phyloP scores from a whole-genome alignment of 2,888 invertebrate species.

The Ectemnius continuus region DNA sequence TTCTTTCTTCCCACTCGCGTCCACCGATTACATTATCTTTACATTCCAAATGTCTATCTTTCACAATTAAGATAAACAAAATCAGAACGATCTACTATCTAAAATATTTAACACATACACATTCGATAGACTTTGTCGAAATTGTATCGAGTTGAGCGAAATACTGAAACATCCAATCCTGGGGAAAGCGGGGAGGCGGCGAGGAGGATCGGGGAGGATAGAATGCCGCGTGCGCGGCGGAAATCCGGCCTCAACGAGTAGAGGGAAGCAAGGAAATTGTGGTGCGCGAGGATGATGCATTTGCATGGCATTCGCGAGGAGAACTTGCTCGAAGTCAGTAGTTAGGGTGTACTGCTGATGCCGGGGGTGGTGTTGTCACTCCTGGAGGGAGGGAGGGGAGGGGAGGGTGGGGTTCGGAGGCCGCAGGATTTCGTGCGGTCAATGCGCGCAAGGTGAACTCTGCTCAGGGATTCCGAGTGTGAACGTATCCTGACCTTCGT shows the following conservation, averaged over 20 bases:
- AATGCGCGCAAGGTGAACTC: conserved; percentile 41
- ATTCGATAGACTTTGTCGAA: not conserved
- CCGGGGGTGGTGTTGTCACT: conserved; percentile 10
- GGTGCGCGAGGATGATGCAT: conserved; percentile 18
- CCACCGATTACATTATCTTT: not conserved
- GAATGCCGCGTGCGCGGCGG: not conserved
- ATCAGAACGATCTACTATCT: no score
- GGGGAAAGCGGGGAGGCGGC: not conserved
- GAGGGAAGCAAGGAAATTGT: conserved; percentile 14
- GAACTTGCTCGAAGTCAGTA: conserved; percentile 44
- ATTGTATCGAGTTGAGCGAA: no score
- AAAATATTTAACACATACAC: not conserved
- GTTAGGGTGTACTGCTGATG: conserved; percentile 20
- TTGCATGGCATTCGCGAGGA: conserved; percentile 27
- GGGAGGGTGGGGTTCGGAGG: conserved; percentile 32
- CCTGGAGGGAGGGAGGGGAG: not conserved
- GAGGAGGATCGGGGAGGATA: not conserved
- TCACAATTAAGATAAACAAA: no score
- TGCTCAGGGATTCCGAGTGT: conserved; percentile 39
- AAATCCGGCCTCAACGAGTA: conserved; percentile 12
- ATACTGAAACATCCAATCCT: no score
- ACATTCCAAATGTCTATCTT: conserved; percentile 9
- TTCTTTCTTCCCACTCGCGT: no score
- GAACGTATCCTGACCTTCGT: conserved; percentile 11
- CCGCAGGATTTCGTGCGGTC: conserved; percentile 48